A percentile compares a stretch with the other conserved stretches of the same genome.
phyloP scores from a whole-genome alignment of 1,140 invertebrate species.

The Anoplophora glabripennis region DNA sequence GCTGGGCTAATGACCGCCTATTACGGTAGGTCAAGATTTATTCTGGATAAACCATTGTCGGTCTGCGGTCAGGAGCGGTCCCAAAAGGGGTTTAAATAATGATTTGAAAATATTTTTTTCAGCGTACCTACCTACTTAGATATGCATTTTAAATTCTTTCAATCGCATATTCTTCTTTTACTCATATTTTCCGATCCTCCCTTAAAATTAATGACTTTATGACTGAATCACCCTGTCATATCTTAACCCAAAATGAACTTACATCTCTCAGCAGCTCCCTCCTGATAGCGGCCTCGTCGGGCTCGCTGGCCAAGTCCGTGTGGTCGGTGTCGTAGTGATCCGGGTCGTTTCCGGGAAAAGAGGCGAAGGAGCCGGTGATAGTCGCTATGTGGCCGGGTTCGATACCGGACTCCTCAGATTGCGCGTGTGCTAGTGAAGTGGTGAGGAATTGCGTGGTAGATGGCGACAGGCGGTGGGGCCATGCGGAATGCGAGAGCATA shows the following conservation, averaged over 20 bases:
- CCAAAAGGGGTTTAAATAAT: no score
- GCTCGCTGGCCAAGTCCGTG: slow-evolving; percentile 70
- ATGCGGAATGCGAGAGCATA: slow-evolving; percentile 47
- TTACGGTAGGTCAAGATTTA: no score
- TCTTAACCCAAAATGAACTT: slow-evolving; percentile 44
- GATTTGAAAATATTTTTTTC: no score
- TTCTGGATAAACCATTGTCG: no score
- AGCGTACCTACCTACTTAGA: no score
- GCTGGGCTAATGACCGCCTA: no score
- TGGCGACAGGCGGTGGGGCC: slow-evolving; percentile 46
- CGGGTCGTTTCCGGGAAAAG: slow-evolving; percentile 54
- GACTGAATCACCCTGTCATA: no score
- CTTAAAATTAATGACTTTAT: no score
- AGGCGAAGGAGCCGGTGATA: slow-evolving; percentile 63
- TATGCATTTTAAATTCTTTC: no score
- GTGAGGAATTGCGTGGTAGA: slow-evolving; percentile 36
- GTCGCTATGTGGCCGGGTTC: slow-evolving; percentile 63
- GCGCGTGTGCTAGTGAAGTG: slow-evolving; percentile 39
- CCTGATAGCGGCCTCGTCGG: slow-evolving; percentile 72
- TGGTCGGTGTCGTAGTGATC: slow-evolving; percentile 74
- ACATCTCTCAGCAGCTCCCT: slow-evolving; percentile 75
- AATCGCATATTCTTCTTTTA: no score
- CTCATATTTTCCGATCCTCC: no score
- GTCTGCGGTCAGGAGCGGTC: no score
- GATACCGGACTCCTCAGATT: slow-evolving; percentile 49